Evolutionary conservation across 2,888 invertebrate species (phyloP).

Genomic region (Monoplex corrugatus): DNA sequence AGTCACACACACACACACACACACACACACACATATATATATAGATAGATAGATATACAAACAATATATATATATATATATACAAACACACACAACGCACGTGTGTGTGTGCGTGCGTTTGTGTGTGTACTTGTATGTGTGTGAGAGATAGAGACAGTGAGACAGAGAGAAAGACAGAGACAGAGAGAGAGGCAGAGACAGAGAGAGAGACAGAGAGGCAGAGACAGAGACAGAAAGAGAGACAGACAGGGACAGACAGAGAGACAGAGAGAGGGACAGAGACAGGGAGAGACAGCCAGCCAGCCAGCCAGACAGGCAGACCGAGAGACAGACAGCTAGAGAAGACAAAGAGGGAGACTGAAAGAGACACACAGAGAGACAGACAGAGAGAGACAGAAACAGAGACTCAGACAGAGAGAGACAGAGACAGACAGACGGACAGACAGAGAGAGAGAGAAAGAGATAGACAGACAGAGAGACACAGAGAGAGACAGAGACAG

Average conservation of each 20-base stretch:
- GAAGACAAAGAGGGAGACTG: no score
- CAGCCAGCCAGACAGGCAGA: no score
- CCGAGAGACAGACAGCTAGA: no score
- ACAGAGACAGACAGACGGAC: not conserved
- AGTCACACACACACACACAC: not conserved
- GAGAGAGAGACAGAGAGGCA: constrained; percentile 11
- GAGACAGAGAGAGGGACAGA: not conserved
- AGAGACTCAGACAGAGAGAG: not conserved
- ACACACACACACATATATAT: constrained; percentile 27
- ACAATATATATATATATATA: not conserved
- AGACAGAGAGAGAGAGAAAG: not conserved
- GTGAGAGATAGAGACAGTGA: not conserved
- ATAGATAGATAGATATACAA: no score
- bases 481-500: not conserved
- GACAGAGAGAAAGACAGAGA: not conserved
- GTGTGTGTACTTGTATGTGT: no score
- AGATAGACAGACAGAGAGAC: not conserved
- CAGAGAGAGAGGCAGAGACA: not conserved
- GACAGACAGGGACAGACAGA: constrained; percentile 14
- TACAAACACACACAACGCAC: constrained; percentile 24
- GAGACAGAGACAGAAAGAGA: not conserved
- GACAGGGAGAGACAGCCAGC: not conserved
- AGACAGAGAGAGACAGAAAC: no score
- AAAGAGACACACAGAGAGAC: no score
- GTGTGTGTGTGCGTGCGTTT: no score